Base-by-base conservation (phyloP, 2,113 vertebrate species). In the Protobothrops flavoviridis region DNA sequence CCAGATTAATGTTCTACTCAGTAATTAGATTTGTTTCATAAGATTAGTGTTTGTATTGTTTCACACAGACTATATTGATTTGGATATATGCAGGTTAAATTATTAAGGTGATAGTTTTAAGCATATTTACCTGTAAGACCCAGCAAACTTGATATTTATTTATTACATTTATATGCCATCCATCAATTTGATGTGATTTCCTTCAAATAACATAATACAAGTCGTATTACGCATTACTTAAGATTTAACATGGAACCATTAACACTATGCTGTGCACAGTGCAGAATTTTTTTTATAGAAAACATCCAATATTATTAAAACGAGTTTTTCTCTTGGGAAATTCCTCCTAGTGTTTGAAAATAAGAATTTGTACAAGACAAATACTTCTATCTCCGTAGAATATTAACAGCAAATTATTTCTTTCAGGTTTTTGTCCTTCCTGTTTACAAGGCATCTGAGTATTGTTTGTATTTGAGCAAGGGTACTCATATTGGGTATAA, bases 301-400 rank as follows among this genome's bases (percentile, higher is more conserved):
- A 90, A 93, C 85, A 95, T 85, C 86, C 57, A 55, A 64, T 91
- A 61, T 59, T 91, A 90, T 29, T 89, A 86, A 94, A 93, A 86
- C 92, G 85, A 91, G 90, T 17, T 9, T 87, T 7, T 3, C 52
- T 52, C 93, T 39, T 33, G 56, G 20, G 64, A 74, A n/a, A 2
- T 21, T 64, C 61, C 57, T 26, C 29, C 43, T 85, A 92, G 69
- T 0, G n/a, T 61, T 24, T n/a, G 55, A 88, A 69, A 57, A 20
- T 50, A 43, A 57, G 52, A 59, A 93, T 90, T 26, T 15, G 21
- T 3, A 57, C 52, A 48, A 5, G n/a, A 20, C 26, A 85, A 89
- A 39, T 69, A 23, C 43, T 92, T 39, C n/a, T 55, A 69, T 17
- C 45, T 61, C 15, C 52, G 1, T 61, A 53, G 33, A 88, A 61